Base-by-base conservation (phyloP, 2,888 invertebrate genomes). In the Pandemis cinnamomeana region DNA sequence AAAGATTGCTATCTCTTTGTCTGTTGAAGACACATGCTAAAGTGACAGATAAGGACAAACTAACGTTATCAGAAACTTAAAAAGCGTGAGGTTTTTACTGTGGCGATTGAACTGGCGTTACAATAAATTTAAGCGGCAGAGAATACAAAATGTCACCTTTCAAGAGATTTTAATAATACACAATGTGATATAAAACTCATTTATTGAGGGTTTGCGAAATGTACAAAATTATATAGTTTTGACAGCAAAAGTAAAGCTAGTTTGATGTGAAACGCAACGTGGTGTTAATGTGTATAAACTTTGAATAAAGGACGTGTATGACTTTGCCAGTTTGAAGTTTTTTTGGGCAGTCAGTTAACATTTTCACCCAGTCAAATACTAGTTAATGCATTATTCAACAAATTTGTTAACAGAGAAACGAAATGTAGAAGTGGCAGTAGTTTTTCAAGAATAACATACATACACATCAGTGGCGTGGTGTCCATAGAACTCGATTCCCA, bases 181-280 rank as follows among this genome's bases (percentile, higher is more conserved):
- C 75, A 64, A 77, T 62, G 76, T 84, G 77, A 79, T 80, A 82
- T 84, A 85, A 81, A 82, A 84, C 81, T 85, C 78, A 76, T 91
- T 91, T 91, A 91, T 91, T 91, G 82, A 87, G 89, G 89, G 89
- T 89, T 89, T 88, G 84, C 86, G 86, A 87, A 86, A 86, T 84
- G 83, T 81, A 76, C 80, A 67, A 66, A 76, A 75, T 48, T 20
- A 84, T 80, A 66, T 75, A 77, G 75, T 67, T 60, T 79, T 78
- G 75, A 80, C 75, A 77, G 75, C 81, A 71, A 78, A 79, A 77
- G 77, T 81, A 80, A 84, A 80, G 77, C 76, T 67, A 70, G 85
- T 87, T 83, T 84, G 79, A 66, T 75, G 76, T 80, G 78, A 80
- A 80, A 80, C 75, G 80, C 83, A 77, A 66, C 78, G 85, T 84